These are phyloP conservation scores for Mohoua ochrocephala DNA, from an alignment of 2,113 vertebrate species.

Conservation along the genomic window DNA sequence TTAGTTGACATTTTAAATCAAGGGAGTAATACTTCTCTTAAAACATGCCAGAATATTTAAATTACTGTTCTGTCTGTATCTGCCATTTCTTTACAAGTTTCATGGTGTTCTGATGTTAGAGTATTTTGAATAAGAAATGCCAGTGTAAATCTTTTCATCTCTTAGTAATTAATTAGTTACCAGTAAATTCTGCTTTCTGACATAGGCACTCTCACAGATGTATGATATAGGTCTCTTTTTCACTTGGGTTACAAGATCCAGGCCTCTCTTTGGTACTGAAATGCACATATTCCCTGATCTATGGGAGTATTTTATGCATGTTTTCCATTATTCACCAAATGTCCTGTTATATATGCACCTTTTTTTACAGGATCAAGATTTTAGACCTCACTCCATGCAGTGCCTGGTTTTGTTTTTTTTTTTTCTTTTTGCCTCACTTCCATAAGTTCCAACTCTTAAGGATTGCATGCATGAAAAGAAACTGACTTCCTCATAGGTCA, in stretches of 20 bases:
- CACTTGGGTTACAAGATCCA: neutral
- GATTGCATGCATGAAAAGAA: neutral
- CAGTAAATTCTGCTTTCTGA: neutral
- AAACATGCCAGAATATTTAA: neutral
- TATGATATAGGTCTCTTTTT: neutral
- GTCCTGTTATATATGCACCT: neutral
- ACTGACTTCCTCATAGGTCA: neutral
- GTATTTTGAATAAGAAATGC: neutral
- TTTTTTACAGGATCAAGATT: neutral
- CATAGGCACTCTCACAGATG: neutral
- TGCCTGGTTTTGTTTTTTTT: neutral
- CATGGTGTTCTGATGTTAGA: neutral
- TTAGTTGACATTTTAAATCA: neutral
- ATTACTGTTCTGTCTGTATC: neutral
- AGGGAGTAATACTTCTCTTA: neutral
- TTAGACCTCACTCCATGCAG: neutral
- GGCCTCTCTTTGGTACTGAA: neutral
- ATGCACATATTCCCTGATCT: neutral
- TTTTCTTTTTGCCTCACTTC: neutral
- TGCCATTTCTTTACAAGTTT: neutral
- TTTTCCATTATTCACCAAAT: neutral
- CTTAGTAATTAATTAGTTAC: neutral
- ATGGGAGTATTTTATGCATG: neutral
- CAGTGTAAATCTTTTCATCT: neutral
- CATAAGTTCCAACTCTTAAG: neutral